phyloP scores from a whole-genome alignment of 2,113 vertebrate genomes.

The Istiophorus platypterus region DNA sequence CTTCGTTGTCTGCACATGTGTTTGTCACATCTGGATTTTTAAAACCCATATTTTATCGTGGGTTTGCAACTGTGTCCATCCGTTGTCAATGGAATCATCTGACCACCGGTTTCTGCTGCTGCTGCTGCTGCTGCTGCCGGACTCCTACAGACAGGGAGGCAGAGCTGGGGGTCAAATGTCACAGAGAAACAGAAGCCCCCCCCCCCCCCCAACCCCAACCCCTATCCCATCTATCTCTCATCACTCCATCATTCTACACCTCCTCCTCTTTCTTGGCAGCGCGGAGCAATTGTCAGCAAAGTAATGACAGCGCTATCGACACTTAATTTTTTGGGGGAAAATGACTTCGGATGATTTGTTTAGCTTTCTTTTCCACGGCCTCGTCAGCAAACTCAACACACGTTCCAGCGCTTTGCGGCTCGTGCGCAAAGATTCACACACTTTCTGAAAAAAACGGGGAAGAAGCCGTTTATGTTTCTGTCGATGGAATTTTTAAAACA shows the following conservation, averaged over 20 bases:
- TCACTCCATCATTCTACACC: constrained; percentile 59
- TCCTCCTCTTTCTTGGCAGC: constrained; percentile 40
- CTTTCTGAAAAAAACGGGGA: too few relatives aligned
- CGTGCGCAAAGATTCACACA: too few relatives aligned
- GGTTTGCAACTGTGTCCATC: not conserved
- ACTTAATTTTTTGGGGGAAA: constrained; percentile 15
- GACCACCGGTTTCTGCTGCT: constrained; percentile 11
- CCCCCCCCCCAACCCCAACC: too few relatives aligned
- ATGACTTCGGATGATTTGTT: not conserved
- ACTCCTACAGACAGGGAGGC: constrained; percentile 40
- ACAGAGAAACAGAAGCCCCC: constrained; percentile 71
- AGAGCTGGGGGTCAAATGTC: constrained; percentile 56
- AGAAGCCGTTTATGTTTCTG: too few relatives aligned
- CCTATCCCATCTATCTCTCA: constrained; percentile 60
- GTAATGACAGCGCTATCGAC: constrained; percentile 47
- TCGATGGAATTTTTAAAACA: too few relatives aligned
- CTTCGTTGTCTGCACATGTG: not conserved
- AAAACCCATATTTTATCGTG: constrained; percentile 5
- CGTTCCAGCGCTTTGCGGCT: too few relatives aligned
- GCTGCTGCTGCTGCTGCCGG: not conserved
- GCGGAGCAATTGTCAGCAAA: constrained; percentile 1
- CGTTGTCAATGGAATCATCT: not conserved
- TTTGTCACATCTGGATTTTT: not conserved
- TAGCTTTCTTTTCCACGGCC: not conserved
- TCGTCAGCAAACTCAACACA: not conserved